Conservation (phyloP, 2,797 vertebrate genomes). For the Fundulus diaphanus region DNA sequence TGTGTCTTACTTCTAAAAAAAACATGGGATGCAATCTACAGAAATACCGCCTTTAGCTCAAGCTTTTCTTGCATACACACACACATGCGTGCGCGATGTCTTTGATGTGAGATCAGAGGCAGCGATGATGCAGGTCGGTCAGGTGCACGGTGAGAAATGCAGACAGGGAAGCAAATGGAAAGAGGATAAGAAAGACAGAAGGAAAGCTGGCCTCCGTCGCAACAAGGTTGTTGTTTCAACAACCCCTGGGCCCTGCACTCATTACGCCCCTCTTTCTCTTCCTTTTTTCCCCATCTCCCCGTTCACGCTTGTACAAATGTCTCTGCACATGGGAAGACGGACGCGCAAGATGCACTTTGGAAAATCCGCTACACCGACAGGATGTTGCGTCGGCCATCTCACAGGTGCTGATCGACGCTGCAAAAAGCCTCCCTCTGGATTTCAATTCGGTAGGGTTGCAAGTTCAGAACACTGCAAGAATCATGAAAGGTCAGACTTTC, state of each 20-base stretch:
- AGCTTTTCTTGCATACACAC: conserved; percentile 15
- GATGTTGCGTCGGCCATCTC: conserved; percentile 48
- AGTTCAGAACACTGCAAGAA: conserved; percentile 70
- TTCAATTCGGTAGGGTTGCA: conserved; percentile 28
- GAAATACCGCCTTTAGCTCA: conserved; percentile 39
- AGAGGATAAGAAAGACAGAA: conserved; percentile 12
- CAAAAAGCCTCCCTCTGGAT: conserved; percentile 10
- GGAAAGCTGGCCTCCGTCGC: conserved; percentile 48
- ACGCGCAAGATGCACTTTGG: conserved; percentile 35
- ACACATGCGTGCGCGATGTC: conserved; percentile 47
- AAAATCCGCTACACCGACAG: conserved; percentile 40
- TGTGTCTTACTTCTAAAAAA: conserved; percentile 28
- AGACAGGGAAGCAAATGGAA: conserved; percentile 23
- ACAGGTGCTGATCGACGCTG: conserved; percentile 69
- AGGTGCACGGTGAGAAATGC: conserved; percentile 56
- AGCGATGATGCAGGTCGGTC: conserved; percentile 71
- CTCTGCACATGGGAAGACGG: conserved; percentile 23
- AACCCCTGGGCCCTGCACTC: conserved; percentile 55
- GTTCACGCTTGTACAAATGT: not conserved
- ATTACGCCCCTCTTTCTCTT: conserved; percentile 38
- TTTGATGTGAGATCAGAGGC: conserved; percentile 80
- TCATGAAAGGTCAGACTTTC: conserved; percentile 62
- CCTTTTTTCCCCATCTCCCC: conserved; percentile 12
- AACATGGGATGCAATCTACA: conserved; percentile 55
- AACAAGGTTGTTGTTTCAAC: conserved; percentile 63